A percentile compares a stretch with the other conserved stretches of the same genome.
Evolutionary conservation across 2,113 vertebrate species (phyloP).

Genomic region (Eptesicus fuscus): DNA sequence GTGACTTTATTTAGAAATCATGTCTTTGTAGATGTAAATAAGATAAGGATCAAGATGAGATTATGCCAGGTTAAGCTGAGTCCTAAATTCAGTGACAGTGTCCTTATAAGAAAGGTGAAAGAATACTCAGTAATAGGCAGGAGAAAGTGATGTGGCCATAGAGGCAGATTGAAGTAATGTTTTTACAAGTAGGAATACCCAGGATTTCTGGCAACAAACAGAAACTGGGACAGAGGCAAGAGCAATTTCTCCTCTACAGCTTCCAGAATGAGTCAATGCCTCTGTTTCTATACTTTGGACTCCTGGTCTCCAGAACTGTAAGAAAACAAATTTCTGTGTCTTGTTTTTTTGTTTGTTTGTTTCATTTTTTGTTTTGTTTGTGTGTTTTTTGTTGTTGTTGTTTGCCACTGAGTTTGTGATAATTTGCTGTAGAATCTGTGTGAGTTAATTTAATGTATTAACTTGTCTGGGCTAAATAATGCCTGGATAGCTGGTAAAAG

Average conservation of each 20-base stretch:
- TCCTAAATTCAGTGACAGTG: background rate
- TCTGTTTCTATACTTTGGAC: background rate
- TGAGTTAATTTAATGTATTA: background rate
- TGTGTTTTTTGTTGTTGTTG: no score
- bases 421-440: no score
- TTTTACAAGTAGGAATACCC: background rate
- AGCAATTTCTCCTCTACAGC: no score
- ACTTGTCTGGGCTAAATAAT: background rate
- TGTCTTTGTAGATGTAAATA: background rate
- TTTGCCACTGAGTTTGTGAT: background rate
- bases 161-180: no score
- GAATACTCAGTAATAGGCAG: background rate
- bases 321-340: background rate
- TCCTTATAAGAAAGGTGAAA: background rate
- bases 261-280: no score
- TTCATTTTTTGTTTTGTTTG: background rate
- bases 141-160: background rate
- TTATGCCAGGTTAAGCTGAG: fast-evolving
- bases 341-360: no score
- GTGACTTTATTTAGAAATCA: background rate
- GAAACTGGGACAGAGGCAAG: background rate
- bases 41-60: no score
- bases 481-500: background rate
- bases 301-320: background rate
- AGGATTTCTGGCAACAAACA: no score